Base-by-base conservation (phyloP, 1,140 invertebrate genomes). In the Papilio helenus region DNA sequence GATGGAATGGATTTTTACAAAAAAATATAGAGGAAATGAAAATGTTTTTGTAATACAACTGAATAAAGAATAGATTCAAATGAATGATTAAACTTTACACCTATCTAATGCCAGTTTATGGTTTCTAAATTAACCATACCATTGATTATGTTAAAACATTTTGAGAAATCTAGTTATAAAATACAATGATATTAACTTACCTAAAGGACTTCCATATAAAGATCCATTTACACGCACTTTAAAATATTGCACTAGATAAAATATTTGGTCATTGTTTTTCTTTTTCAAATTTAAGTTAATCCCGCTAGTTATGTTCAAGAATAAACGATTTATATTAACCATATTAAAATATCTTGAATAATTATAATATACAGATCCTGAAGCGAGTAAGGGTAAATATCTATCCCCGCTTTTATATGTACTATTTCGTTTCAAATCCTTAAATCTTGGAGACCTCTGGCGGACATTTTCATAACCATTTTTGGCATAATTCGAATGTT, bases 161-260 rank as follows among this genome's bases (percentile, higher is more conserved):
- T n/a, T 20, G 5, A 20, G 20, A 23, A 26, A 23, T 9, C 20
- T 61, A 14, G 3, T 26, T 26, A 26, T 26, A 26, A 26, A 23
- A 68, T 29, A 18, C 1, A 68, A 29, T 76, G 18, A 55, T n/a
- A 58, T 42, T 72, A 68, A 83, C 87, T 82, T 84, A 94, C 93
- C 93, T 82, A 94, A 88, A 81, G 86, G 89, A 80, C 82, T 79
- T 9, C 84, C 90, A 80, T 90, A 94, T 14, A 94, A 79, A 4
- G 90, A 92, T 20, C 91, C 91, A 84, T 94, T 94, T 10, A 79
- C 65, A 14, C 90, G 85, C 3, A 90, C 87, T 89, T 94, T 94
- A 65, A 93, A 94, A 82, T 91, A 92, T 72, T 94, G 93, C 4
- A 93, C 65, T 3, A 92, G 14, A 76, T 89, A 83, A 20, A 90